phyloP scores from a whole-genome alignment of 2,113 vertebrate species.

The Myiagra hebetior region DNA sequence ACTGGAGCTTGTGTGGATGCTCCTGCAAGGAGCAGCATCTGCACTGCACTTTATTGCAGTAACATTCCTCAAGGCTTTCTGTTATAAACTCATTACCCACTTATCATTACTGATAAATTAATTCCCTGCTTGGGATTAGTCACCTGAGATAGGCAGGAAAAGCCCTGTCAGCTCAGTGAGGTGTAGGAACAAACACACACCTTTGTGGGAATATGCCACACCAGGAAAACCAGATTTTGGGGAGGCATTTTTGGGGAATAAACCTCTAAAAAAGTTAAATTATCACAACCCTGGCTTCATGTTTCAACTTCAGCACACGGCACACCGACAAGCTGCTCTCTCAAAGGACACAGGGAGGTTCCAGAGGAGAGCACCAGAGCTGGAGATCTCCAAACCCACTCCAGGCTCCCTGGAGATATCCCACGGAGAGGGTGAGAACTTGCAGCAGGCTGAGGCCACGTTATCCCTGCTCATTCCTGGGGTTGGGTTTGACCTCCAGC shows the following conservation, averaged over 20 bases:
- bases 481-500: neutral
- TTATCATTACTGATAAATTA: neutral
- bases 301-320: neutral
- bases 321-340: rapidly evolving
- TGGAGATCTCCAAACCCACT: neutral
- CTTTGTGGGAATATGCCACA: neutral
- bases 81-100: neutral
- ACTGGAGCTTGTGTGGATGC: rapidly evolving
- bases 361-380: neutral
- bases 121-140: neutral
- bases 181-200: neutral
- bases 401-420: neutral
- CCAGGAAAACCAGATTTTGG: neutral
- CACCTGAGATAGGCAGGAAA: neutral
- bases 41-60: neutral
- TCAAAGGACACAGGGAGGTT: neutral
- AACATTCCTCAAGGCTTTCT: neutral
- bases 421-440: rapidly evolving
- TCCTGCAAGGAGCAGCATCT: neutral
- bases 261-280: neutral
- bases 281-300: neutral
- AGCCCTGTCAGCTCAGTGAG: neutral
- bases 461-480: rapidly evolving
- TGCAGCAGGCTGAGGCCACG: neutral
- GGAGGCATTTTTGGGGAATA: neutral